Evolutionary conservation across 2,888 invertebrate species (phyloP), one percentile per base, ranked within the genome.

Genomic region (Philopedon plagiatum): DNA sequence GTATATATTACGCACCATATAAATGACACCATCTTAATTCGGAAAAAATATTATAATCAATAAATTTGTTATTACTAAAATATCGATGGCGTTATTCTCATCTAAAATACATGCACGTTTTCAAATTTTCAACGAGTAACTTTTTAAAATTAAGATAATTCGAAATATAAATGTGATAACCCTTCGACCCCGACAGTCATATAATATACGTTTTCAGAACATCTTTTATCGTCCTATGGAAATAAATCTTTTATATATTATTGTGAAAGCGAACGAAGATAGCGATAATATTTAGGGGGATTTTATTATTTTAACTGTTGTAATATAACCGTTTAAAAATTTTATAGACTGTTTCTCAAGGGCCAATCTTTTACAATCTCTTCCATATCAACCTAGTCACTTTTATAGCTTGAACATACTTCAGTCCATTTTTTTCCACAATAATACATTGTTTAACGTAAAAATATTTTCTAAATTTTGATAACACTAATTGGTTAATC

Each of bases 171-270:
- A 44, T 13, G 21, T n/a, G 71, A 71, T 71, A 71, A 71, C 71
- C 71, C 44, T 26, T 54, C 13, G 56, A 67, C 65, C 71, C 39
- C 62, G 34, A 60, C 49, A 62, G 71, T 56, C 54, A 71, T n/a
- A n/a, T 70, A 70, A 70, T 57, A 71, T 67, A 73, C 67, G 57
- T 68, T 71, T 67, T 68, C 68, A 68, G 68, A 62, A 46, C 68
- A 62, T 58, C 73, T 63, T 67, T 73, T 73, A 73, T 73, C 73
- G 51, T 58, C 18, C 8, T 11, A 54, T 67, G 34, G 63, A 73
- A 63, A 73, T 73, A 73, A 67, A 73, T 73, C 73, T 60, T 64
- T 73, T 57, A 60, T 32, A 61, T 62, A 64, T 73, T 73, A 63
- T 73, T 73, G 73, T 73, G 73, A 68, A 73, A 62, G 49, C 54